A percentile compares a stretch with the other conserved stretches of the same genome.
Conservation (phyloP, 2,113 vertebrate species). For the Macrotus californicus region DNA sequence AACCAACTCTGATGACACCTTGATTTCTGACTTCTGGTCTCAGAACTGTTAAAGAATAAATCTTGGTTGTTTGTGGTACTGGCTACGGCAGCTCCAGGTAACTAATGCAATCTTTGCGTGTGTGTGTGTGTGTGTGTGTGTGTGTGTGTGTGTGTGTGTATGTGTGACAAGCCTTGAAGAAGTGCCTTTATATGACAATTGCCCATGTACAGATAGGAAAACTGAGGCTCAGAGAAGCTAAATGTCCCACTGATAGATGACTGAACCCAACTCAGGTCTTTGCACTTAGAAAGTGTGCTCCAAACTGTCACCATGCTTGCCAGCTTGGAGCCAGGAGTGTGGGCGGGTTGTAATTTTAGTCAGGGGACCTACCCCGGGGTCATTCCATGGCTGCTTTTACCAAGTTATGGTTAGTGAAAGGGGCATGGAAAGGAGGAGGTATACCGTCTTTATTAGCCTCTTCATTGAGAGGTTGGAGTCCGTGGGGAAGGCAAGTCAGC, state of each 20-base stretch:
- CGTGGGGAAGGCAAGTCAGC: neutral
- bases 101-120: neutral
- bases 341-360: neutral
- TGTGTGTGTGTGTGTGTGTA: no score
- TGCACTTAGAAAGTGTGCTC: neutral
- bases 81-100: neutral
- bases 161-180: neutral
- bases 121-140: no score
- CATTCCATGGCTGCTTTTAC: neutral
- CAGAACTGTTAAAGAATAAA: neutral
- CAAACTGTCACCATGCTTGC: neutral
- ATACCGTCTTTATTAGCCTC: neutral
- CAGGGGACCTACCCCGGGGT: neutral
- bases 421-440: neutral
- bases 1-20: neutral
- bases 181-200: neutral
- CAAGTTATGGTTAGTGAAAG: neutral
- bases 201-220: neutral
- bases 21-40: neutral
- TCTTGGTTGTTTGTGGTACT: neutral
- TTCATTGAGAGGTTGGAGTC: neutral
- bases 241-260: neutral
- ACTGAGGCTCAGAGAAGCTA: neutral
- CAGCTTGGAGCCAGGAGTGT: neutral
- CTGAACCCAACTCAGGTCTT: neutral